These are phyloP conservation scores for Andrena haemorrhoa DNA, from an alignment of 2,888 invertebrate species.

Conservation along the genomic window DNA sequence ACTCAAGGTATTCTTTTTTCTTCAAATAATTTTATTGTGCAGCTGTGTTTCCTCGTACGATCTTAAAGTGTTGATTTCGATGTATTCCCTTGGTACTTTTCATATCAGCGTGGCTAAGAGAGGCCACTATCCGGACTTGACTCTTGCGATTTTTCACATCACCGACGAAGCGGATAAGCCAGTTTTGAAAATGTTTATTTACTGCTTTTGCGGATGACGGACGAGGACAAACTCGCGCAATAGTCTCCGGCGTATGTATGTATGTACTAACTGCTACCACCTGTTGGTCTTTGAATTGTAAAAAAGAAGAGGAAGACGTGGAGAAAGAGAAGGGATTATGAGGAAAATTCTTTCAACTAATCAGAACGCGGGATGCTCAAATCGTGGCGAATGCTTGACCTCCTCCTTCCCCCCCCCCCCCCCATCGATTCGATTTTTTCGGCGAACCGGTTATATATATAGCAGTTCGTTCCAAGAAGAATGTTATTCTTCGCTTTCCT, in stretches of 20 bases:
- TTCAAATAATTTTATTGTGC: neutral
- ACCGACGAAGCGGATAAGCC: conserved; percentile 41
- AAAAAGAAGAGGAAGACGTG: conserved; percentile 25
- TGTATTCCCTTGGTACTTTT: too few relatives aligned
- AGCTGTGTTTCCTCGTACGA: neutral
- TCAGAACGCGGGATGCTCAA: neutral
- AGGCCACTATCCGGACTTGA: neutral
- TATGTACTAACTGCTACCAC: conserved; percentile 49
- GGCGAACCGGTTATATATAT: neutral
- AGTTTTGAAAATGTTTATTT: conserved; percentile 48
- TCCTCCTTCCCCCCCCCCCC: too few relatives aligned
- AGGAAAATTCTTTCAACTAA: conserved; percentile 40
- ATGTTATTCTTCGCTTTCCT: neutral
- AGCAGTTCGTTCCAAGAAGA: neutral
- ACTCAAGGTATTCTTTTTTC: neutral
- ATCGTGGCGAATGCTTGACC: neutral
- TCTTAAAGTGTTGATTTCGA: neutral
- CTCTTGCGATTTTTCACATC: conserved; percentile 40
- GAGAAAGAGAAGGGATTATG: conserved; percentile 36
- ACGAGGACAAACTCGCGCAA: neutral
- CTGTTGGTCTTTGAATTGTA: conserved; percentile 6
- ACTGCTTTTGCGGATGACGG: neutral
- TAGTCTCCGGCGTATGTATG: too few relatives aligned
- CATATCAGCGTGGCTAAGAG: neutral
- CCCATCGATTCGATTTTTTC: neutral